Conservation (phyloP, 2,888 invertebrate genomes). For the Rhingia rostrata region DNA sequence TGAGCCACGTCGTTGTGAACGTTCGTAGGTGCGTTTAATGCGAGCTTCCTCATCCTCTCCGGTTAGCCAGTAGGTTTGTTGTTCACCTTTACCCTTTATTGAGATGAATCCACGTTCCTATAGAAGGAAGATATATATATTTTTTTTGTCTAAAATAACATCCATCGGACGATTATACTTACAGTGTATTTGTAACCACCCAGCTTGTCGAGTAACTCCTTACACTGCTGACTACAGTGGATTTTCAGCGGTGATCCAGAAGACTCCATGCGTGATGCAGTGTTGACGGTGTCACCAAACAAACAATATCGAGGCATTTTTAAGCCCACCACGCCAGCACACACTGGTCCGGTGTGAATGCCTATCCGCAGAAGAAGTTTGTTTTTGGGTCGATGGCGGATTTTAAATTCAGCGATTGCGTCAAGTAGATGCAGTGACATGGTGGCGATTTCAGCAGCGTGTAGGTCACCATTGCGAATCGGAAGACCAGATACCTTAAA, state of each 20-base stretch:
- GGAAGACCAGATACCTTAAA: conserved; percentile 94
- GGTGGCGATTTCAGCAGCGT: conserved; percentile 96
- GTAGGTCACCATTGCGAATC: conserved; percentile 92
- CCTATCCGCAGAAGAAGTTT: conserved; percentile 94
- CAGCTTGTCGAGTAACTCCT: conserved; percentile 87
- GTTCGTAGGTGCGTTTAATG: conserved; percentile 84
- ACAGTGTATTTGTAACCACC: conserved; percentile 88
- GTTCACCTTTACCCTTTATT: conserved; percentile 93
- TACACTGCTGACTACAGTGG: conserved; percentile 91
- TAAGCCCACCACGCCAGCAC: conserved; percentile 95
- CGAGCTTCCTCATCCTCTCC: conserved; percentile 88
- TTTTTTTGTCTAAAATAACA: background rate
- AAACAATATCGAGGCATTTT: conserved; percentile 97
- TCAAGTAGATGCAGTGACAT: conserved; percentile 95
- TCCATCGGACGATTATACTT: background rate
- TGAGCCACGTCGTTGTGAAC: conserved; percentile 83
- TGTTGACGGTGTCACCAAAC: conserved; percentile 96
- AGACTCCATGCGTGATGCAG: conserved; percentile 94
- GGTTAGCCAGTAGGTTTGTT: conserved; percentile 91
- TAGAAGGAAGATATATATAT: conserved; percentile 76
- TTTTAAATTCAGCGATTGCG: conserved; percentile 92
- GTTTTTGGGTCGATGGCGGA: conserved; percentile 93
- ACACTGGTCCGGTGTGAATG: conserved; percentile 95
- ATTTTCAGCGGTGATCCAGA: conserved; percentile 92
- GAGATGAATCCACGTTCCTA: conserved; percentile 90